These are phyloP conservation scores for Zootoca vivipara DNA, from an alignment of 2,113 vertebrate genomes.

Conservation along the genomic window DNA sequence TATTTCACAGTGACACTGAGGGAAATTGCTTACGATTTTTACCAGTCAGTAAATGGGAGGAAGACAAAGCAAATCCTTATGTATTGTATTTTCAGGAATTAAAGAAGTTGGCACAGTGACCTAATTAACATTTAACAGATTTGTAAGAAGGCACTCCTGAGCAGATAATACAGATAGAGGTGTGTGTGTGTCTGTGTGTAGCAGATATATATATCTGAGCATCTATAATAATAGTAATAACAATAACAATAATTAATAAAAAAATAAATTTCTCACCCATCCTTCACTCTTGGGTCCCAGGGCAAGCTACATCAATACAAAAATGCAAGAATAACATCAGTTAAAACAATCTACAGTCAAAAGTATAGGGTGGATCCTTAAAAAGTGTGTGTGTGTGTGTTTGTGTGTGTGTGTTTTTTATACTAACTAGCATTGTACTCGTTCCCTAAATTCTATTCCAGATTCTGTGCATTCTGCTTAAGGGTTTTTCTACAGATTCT, in stretches of 20 bases:
- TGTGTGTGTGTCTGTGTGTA: background rate
- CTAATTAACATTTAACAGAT: constrained; percentile 5
- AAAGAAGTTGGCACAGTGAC: constrained; percentile 1
- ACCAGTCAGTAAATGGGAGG: background rate
- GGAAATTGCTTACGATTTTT: background rate
- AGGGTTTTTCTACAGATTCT: constrained; percentile 50
- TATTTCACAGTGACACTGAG: background rate
- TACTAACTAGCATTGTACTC: constrained; percentile 6
- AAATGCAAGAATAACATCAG: too few species aligned
- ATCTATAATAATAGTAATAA: too few species aligned
- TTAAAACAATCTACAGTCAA: too few species aligned
- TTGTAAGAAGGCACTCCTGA: background rate
- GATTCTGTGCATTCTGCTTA: constrained; percentile 33
- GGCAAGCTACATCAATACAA: too few species aligned
- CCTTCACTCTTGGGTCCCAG: too few species aligned
- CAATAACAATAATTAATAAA: too few species aligned
- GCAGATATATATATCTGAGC: too few species aligned
- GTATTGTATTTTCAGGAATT: background rate
- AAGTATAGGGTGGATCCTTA: too few species aligned
- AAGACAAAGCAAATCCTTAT: background rate
- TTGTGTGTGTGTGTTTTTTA: background rate
- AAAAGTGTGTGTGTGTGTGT: background rate
- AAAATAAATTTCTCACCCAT: too few species aligned
- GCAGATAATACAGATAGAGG: too few species aligned
- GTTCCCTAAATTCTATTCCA: constrained; percentile 13